A percentile compares a stretch with the other conserved stretches of the same genome.
Conservation (phyloP, 35 echinoderm and acorn worm species). For the Ptychodera flava region DNA sequence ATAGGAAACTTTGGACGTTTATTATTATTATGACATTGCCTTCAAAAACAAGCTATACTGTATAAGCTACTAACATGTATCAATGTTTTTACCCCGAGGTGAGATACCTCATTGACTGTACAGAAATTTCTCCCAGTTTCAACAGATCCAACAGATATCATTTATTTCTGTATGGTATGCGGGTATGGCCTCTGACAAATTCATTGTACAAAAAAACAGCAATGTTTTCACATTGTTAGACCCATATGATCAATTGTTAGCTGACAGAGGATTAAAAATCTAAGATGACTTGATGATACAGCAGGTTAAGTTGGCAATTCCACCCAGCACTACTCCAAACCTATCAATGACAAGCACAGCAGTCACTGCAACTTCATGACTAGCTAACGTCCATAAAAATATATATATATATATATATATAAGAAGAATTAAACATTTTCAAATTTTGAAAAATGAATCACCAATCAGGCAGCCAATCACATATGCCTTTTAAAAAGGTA, state of each 20-base stretch:
- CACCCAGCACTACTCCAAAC: conserved; percentile 2
- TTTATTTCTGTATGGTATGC: conserved; percentile 11
- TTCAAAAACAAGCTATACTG: too few species aligned
- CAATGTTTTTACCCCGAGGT: not conserved
- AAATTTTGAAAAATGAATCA: not conserved
- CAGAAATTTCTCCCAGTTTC: conserved; percentile 21
- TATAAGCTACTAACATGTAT: not conserved
- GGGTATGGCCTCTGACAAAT: conserved; percentile 20
- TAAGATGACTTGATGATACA: not conserved
- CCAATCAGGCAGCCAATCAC: too few species aligned
- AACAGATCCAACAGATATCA: not conserved
- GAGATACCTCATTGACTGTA: conserved; percentile 30
- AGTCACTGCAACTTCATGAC: not conserved
- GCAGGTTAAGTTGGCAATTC: conserved; percentile 10
- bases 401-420: conserved; percentile 4
- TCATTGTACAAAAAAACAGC: conserved; percentile 13
- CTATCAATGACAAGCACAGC: not conserved
- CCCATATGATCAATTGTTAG: not conserved
- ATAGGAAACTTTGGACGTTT: too few species aligned
- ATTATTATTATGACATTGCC: too few species aligned
- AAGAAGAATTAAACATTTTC: not conserved
- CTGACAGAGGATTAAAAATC: conserved; percentile 32
- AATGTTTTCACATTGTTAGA: conserved; percentile 11
- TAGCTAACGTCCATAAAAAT: not conserved
- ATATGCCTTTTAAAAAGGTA: too few species aligned